These are phyloP conservation scores for Typhlichthys eigenmanni DNA, from an alignment of 2,797 vertebrate species.

Conservation along the genomic window DNA sequence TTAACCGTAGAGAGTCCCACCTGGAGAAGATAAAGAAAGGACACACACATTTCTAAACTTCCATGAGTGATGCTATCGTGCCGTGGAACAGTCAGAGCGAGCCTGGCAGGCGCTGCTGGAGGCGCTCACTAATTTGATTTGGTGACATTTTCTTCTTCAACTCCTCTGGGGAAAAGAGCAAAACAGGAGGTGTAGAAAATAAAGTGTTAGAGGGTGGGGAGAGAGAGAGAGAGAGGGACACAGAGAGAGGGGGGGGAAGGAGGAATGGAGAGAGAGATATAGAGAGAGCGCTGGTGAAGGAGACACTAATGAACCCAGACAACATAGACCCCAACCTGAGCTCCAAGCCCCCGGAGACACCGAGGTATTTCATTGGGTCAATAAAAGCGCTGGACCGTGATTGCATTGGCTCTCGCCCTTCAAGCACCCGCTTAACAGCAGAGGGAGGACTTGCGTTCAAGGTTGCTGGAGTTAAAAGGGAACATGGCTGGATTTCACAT, in stretches of 20 bases:
- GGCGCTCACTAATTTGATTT: slow-evolving; percentile 71
- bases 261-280: slow-evolving; percentile 26
- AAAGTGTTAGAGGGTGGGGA: neutral
- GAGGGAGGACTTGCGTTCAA: slow-evolving; percentile 65
- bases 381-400: slow-evolving; percentile 74
- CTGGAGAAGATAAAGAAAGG: slow-evolving; percentile 54
- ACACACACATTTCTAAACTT: slow-evolving; percentile 55
- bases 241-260: slow-evolving; percentile 46
- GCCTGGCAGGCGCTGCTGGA: slow-evolving; percentile 61
- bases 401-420: slow-evolving; percentile 60
- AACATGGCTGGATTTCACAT: slow-evolving; percentile 48
- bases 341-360: slow-evolving; percentile 58
- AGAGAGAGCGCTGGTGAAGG: slow-evolving; percentile 46
- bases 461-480: slow-evolving; percentile 62
- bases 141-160: slow-evolving; percentile 70
- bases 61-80: slow-evolving; percentile 53
- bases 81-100: slow-evolving; percentile 52
- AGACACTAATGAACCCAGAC: slow-evolving; percentile 78
- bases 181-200: slow-evolving; percentile 20
- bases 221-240: slow-evolving; percentile 30
- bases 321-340: slow-evolving; percentile 76
- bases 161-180: slow-evolving; percentile 67
- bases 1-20: slow-evolving; percentile 20
- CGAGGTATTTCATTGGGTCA: slow-evolving; percentile 71
- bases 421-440: slow-evolving; percentile 65